Evolutionary conservation across 1,140 invertebrate species (phyloP).

Genomic region (Portunus trituberculatus): DNA sequence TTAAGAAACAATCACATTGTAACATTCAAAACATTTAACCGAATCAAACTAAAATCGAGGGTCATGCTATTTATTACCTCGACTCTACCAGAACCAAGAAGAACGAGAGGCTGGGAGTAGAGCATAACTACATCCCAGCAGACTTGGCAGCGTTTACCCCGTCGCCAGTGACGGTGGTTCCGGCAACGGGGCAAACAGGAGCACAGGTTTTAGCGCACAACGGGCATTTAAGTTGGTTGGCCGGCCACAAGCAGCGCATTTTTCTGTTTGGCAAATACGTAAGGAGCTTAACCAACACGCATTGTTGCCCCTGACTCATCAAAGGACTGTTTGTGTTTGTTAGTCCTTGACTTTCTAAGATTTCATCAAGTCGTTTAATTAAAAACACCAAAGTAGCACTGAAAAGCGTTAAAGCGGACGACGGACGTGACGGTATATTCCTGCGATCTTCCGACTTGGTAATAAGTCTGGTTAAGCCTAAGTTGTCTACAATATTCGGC

Average conservation of each 20-base stretch:
- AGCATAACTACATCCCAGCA: neutral
- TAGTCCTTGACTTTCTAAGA: neutral
- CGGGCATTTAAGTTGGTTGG: neutral
- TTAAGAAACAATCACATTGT: neutral
- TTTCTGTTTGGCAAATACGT: conserved; percentile 13
- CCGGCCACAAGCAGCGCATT: conserved; percentile 8
- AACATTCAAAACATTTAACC: conserved; percentile 2
- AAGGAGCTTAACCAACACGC: neutral
- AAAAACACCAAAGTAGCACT: conserved; percentile 14
- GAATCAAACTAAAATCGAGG: conserved; percentile 13
- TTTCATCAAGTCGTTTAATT: neutral
- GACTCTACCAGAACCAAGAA: conserved; percentile 1
- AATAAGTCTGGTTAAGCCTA: conserved; percentile 13
- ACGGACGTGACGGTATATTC: conserved; percentile 18
- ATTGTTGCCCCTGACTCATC: neutral
- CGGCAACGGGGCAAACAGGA: neutral
- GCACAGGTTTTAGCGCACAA: neutral
- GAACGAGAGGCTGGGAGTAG: neutral
- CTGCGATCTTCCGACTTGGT: conserved; percentile 1
- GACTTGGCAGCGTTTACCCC: neutral
- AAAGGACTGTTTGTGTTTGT: neutral
- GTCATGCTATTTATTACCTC: neutral
- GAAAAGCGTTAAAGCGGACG: conserved; percentile 11
- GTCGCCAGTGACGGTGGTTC: neutral
- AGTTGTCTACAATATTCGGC: conserved; percentile 13